Base-by-base conservation (phyloP, 2,888 invertebrate species). In the Xanthostigma xanthostigma region DNA sequence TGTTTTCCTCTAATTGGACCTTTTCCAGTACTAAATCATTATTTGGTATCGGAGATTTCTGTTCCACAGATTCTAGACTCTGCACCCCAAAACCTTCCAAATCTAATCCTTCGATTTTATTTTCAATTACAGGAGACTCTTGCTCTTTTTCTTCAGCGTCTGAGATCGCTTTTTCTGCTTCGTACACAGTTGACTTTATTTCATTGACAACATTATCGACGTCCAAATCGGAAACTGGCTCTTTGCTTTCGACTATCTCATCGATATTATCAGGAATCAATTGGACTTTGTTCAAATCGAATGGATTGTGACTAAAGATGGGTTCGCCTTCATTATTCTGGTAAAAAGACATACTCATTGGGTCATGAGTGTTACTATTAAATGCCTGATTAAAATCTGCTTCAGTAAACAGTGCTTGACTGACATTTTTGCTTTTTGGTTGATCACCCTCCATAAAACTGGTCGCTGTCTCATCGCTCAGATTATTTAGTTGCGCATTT, bases 321-420 rank as follows among this genome's bases (percentile, higher is more conserved):
- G 71, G 70, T 52, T 73, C 73, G 54, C 73, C 73, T 56, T 73
- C 73, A 59, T 76, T 74, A 57, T 77, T 76, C 58, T 76, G 76
- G 58, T 77, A 77, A 61, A 78, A 78, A 48, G 77, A 77, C 75
- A 75, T 76, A 53, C 75, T 76, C 78, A 78, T 78, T 12, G 77
- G 77, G 65, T 78, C 77, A 50, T 72, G 65, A 59, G 76, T 75
- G 59, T 76, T 76, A 53, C 71, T 64, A 55, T 72, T 67, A 62
- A 72, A 70, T 56, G 71, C 67, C 48, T 72, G 59, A 59, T 70
- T 72, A 55, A 72, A 69, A 57, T 70, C 68, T 44, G 64, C 65
- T 53, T 71, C 71, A 47, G 60, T 56, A n/a, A 65, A 64, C 57
- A 70, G 71, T 40, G 71, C 39, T 13, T 49, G 70, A 63, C 70